Evolutionary conservation across 2,113 vertebrate species (phyloP), one percentile per base, ranked within the genome.

Genomic region (Vidua chalybeata): DNA sequence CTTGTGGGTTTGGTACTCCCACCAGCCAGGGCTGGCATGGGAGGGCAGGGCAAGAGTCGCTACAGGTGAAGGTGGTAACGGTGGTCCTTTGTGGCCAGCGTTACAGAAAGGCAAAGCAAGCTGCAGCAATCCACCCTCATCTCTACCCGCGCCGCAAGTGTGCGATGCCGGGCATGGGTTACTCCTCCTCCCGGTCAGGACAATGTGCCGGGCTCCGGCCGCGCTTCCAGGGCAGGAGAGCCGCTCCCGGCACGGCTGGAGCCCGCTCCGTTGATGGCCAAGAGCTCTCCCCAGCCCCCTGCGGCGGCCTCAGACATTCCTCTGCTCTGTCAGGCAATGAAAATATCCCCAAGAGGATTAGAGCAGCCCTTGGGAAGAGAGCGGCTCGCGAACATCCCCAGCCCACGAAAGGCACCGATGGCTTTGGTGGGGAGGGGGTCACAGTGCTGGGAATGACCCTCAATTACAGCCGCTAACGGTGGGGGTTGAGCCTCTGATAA

Each of bases 221-320:
- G 10, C 10, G 72, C 83, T 43, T 6, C 67, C n/a, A 7, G 81
- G 17, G 18, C 46, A 75, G 62, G 55, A 55, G 15, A 63, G 76
- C 67, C 75, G 33, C 61, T 87, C 62, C 79, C 52, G 10, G 81
- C 59, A 26, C 71, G 41, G 74, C 68, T 58, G 82, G 27, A 43
- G 58, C 11, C 76, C 43, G 35, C 59, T 37, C 18, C 66, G 12
- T 0, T 5, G 46, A 46, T 4, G 39, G 59, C 55, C 52, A 13
- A 31, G 74, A 31, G 82, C 78, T 28, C 79, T 52, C 30, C 69
- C 12, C 76, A 91, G 83, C 54, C 85, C 96, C 90, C 94, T 37
- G 76, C 63, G 24, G 72, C 41, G 82, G 94, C 87, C 95, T 95
- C 90, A 90, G 89, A 84, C 83, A 95, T 96, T 97, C 93, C 95